A percentile compares a stretch with the other conserved stretches of the same genome.
These are phyloP conservation scores for Labrus mixtus DNA, from an alignment of 2,113 vertebrate genomes.

Conservation along the genomic window DNA sequence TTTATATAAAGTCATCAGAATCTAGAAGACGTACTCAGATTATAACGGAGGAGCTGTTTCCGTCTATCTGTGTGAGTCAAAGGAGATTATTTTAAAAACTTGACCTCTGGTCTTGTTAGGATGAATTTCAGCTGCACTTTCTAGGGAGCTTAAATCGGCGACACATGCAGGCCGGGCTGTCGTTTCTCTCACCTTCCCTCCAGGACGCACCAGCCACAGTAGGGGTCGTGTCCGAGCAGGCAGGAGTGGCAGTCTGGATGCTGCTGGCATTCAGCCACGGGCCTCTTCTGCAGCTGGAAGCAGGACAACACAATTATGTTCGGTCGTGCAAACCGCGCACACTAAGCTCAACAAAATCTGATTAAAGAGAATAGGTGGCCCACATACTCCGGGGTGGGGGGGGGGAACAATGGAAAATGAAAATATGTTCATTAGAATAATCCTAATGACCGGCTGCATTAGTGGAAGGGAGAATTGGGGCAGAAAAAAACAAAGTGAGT, in stretches of 20 bases:
- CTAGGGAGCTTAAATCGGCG: not conserved
- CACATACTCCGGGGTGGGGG: conserved; percentile 38
- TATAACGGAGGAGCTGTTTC: not conserved
- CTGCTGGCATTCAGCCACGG: conserved; percentile 91
- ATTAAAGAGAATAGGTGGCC: conserved; percentile 58
- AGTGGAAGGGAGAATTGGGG: conserved; percentile 25
- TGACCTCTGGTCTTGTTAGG: not conserved
- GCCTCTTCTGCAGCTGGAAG: conserved; percentile 90
- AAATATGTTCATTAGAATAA: conserved; percentile 56
- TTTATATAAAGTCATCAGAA: too few species aligned
- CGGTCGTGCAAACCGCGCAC: conserved; percentile 32
- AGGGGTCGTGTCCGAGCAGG: conserved; percentile 90
- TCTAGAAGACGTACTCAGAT: not conserved
- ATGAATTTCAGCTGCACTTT: not conserved
- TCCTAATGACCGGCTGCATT: conserved; percentile 25
- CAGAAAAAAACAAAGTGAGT: conserved; percentile 23
- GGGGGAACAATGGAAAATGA: conserved; percentile 50
- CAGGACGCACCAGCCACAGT: conserved; percentile 98
- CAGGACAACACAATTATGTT: conserved; percentile 52
- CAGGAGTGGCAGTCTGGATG: conserved; percentile 91
- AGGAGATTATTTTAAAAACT: not conserved
- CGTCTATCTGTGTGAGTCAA: not conserved
- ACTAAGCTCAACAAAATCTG: conserved; percentile 60
- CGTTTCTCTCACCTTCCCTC: conserved; percentile 89
- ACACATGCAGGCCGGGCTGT: not conserved